Conservation (phyloP, 2,113 vertebrate genomes). For the Dolichotis patagonum region DNA sequence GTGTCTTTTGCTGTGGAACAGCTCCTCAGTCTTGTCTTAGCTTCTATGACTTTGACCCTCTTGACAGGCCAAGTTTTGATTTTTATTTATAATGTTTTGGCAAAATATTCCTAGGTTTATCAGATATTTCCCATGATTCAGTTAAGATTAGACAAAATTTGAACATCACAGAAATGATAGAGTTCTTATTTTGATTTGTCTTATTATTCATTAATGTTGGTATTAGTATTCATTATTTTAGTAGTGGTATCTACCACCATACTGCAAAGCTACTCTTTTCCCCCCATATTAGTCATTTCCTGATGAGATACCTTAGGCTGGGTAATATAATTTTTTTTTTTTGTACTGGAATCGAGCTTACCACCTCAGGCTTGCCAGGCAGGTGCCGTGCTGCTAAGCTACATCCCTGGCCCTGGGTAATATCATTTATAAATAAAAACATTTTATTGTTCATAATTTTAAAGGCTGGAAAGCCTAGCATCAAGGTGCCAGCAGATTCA, state of each 20-base stretch:
- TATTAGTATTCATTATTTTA: not conserved
- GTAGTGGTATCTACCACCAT: not conserved
- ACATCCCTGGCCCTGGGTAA: not conserved
- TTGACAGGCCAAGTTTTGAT: not conserved
- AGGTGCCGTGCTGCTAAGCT: too few relatives aligned
- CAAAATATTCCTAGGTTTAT: not conserved
- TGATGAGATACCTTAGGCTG: not conserved
- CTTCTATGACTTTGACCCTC: not conserved
- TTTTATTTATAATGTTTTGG: not conserved
- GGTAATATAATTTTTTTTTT: not conserved
- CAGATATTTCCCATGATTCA: not conserved
- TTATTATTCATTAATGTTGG: not conserved
- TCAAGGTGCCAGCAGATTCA: not conserved
- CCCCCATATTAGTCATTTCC: not conserved
- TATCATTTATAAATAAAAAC: not conserved
- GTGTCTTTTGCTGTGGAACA: not conserved
- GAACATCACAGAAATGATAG: not conserved
- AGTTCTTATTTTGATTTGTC: not conserved
- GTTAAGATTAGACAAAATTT: not conserved
- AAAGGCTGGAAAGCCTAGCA: too few relatives aligned
- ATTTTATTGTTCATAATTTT: not conserved
- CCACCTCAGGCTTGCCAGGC: too few relatives aligned
- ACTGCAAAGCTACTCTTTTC: not conserved
- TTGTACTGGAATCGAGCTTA: too few relatives aligned
- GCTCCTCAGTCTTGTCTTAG: not conserved